phyloP scores from a whole-genome alignment of 2,113 vertebrate genomes.

The Gadus chalcogrammus region DNA sequence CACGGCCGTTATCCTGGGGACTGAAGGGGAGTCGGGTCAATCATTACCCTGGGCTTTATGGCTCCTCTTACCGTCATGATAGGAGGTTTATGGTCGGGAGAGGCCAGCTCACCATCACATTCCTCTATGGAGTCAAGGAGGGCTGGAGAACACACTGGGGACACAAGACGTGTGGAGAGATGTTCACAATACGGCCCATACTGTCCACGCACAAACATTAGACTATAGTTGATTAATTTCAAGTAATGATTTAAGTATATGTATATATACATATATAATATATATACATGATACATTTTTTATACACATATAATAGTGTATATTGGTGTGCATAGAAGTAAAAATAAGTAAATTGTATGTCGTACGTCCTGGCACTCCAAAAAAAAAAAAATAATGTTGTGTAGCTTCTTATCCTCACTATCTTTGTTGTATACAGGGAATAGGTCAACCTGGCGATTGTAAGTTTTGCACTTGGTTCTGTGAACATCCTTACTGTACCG shows the following conservation, averaged over 20 bases:
- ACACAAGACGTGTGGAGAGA: neutral
- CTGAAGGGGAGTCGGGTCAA: constrained; percentile 37
- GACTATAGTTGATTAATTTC: neutral
- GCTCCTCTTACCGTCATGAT: too few relatives aligned
- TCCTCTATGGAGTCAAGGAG: constrained; percentile 21
- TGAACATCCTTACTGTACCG: neutral
- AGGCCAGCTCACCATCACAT: constrained; percentile 51
- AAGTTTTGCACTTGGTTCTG: neutral
- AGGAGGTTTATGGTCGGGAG: neutral
- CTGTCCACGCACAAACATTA: neutral
- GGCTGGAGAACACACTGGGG: constrained; percentile 52
- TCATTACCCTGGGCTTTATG: neutral
- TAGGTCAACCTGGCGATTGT: too few relatives aligned
- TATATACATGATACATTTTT: neutral
- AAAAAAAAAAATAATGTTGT: too few relatives aligned
- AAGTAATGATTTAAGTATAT: too few relatives aligned
- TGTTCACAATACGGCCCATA: neutral
- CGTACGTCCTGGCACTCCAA: too few relatives aligned
- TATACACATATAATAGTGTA: neutral
- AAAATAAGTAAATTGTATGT: too few relatives aligned
- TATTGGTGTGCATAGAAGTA: too few relatives aligned
- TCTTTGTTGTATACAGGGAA: too few relatives aligned
- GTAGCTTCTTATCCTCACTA: too few relatives aligned
- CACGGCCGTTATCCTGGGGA: constrained; percentile 25
- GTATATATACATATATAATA: neutral